These are phyloP conservation scores for Nettapus auritus DNA, from an alignment of 2,113 vertebrate genomes.

Conservation along the genomic window DNA sequence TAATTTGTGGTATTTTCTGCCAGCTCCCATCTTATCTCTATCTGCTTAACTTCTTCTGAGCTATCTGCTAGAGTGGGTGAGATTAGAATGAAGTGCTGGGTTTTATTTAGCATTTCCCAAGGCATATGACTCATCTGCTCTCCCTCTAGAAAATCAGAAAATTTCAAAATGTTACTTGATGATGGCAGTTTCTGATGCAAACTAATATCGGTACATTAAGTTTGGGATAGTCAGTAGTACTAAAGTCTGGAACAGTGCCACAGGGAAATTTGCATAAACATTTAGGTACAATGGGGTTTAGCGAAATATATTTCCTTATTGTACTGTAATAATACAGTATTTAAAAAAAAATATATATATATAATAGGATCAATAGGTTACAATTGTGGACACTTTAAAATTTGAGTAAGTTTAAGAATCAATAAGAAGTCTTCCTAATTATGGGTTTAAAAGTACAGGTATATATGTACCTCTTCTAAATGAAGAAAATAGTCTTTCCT, in stretches of 20 bases:
- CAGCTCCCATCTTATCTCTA: background rate
- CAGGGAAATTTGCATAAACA: background rate
- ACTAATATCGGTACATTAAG: background rate
- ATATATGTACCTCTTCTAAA: background rate
- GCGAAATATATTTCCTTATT: background rate
- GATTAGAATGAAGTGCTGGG: background rate
- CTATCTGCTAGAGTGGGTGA: slow-evolving; percentile 32
- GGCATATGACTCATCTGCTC: background rate
- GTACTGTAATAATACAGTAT: background rate
- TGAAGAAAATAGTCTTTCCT: background rate
- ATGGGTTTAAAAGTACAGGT: background rate
- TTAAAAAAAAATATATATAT: background rate
- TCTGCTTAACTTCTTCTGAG: slow-evolving; percentile 5
- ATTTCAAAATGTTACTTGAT: background rate
- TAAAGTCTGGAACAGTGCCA: background rate
- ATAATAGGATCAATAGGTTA: background rate
- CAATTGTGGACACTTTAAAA: background rate
- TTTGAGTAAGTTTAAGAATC: background rate
- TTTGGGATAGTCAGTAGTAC: background rate
- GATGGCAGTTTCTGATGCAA: background rate
- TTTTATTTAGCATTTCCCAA: slow-evolving; percentile 49
- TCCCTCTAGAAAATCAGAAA: background rate
- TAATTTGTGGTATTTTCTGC: slow-evolving; percentile 22
- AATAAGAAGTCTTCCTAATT: background rate
- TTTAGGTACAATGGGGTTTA: background rate